Conservation (phyloP, 2,797 vertebrate genomes). For the Sphaeramia orbicularis region DNA sequence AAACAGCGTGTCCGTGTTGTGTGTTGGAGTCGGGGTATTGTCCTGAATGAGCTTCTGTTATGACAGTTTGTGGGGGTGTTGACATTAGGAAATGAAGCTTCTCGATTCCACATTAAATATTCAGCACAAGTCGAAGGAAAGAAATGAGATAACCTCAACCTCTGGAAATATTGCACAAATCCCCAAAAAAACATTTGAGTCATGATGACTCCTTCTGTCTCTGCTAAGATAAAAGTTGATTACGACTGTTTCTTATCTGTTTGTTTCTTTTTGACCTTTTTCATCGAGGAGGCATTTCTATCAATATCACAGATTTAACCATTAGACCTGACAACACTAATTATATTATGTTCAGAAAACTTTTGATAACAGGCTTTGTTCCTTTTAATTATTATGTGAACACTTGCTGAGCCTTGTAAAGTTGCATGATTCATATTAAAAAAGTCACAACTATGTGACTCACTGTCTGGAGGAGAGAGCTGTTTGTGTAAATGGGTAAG, state of each 20-base stretch:
- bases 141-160: slow-evolving; percentile 31
- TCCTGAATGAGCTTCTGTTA: slow-evolving; percentile 35
- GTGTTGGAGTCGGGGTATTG: slow-evolving; percentile 33
- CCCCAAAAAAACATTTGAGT: slow-evolving; percentile 35
- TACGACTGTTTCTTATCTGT: slow-evolving; percentile 3
- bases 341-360: background rate
- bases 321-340: slow-evolving; percentile 16
- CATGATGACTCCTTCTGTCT: slow-evolving; percentile 32
- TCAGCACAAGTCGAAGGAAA: slow-evolving; percentile 36
- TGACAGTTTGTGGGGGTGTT: slow-evolving; percentile 59
- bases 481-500: slow-evolving; percentile 28
- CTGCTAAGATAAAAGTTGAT: slow-evolving; percentile 20
- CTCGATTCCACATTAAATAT: slow-evolving; percentile 50
- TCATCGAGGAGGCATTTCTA: slow-evolving; percentile 7
- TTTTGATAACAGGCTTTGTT: slow-evolving; percentile 29
- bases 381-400: slow-evolving; percentile 29
- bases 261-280: slow-evolving; percentile 31
- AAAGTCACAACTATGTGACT: slow-evolving; percentile 43
- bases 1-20: too few relatives aligned
- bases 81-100: slow-evolving; percentile 61
- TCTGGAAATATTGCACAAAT: slow-evolving; percentile 21
- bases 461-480: slow-evolving; percentile 29
- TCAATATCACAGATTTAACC: background rate
- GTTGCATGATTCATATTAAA: slow-evolving; percentile 14
- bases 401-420: slow-evolving; percentile 13